A percentile compares a stretch with the other conserved stretches of the same genome.
Conservation (phyloP, 2,888 invertebrate genomes). For the Acleris literana region DNA sequence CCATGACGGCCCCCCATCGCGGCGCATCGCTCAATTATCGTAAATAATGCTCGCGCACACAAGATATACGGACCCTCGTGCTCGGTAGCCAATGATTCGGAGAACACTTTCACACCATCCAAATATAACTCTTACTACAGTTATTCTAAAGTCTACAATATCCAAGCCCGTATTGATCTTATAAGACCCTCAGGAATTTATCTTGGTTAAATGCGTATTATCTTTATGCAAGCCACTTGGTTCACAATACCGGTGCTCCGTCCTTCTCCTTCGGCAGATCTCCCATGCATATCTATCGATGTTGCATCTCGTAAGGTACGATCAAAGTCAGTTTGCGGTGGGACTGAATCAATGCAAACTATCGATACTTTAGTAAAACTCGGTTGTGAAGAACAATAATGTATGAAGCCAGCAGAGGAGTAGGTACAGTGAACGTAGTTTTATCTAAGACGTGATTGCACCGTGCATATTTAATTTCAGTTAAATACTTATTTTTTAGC, state of each 20-base stretch:
- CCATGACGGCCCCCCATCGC: slow-evolving; percentile 83
- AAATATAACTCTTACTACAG: slow-evolving; percentile 56
- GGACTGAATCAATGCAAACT: slow-evolving; percentile 50
- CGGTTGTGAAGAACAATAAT: slow-evolving; percentile 10
- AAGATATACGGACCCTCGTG: slow-evolving; percentile 78
- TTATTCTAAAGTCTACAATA: slow-evolving; percentile 53
- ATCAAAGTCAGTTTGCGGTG: slow-evolving; percentile 57
- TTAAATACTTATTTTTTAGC: slow-evolving; percentile 2
- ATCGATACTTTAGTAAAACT: slow-evolving; percentile 33
- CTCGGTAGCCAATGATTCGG: slow-evolving; percentile 76
- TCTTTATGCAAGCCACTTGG: slow-evolving; percentile 83
- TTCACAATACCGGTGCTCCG: slow-evolving; percentile 76
- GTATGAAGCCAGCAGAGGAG: slow-evolving; percentile 4
- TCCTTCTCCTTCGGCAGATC: slow-evolving; percentile 72
- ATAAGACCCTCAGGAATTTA: slow-evolving; percentile 64
- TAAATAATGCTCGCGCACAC: slow-evolving; percentile 83
- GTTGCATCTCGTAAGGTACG: slow-evolving; percentile 69
- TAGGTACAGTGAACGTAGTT: slow-evolving; percentile 6
- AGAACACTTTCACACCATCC: slow-evolving; percentile 49
- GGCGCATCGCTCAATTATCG: slow-evolving; percentile 84
- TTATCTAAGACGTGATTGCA: slow-evolving; percentile 3
- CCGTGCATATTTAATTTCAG: neutral
- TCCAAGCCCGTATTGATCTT: slow-evolving; percentile 47
- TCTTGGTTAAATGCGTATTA: slow-evolving; percentile 77
- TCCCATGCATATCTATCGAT: slow-evolving; percentile 76